A percentile compares a stretch with the other conserved stretches of the same genome.
Evolutionary conservation across 2,797 vertebrate genomes (phyloP).

Genomic region (Brachyalestes nurse): DNA sequence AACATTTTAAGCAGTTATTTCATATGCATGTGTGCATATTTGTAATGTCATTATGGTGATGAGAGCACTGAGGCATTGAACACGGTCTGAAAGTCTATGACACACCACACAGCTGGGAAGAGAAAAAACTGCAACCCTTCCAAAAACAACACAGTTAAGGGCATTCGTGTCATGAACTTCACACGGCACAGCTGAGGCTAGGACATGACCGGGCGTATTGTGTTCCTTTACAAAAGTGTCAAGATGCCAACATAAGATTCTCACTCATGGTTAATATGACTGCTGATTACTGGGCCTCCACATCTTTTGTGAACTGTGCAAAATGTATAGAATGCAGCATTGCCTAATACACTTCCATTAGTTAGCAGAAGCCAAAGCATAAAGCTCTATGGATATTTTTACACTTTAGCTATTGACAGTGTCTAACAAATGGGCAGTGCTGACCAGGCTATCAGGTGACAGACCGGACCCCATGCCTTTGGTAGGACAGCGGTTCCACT

Average conservation of each 20-base stretch:
- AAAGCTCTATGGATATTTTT: background rate
- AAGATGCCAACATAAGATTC: too few relatives aligned
- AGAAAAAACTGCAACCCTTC: background rate
- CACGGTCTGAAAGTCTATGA: background rate
- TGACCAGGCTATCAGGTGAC: constrained; percentile 3
- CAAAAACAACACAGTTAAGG: background rate
- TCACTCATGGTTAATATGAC: background rate
- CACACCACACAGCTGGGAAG: background rate
- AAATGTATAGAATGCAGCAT: too few relatives aligned
- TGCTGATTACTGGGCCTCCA: background rate
- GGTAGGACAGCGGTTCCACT: background rate
- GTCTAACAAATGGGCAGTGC: background rate
- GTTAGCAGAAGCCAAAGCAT: too few relatives aligned
- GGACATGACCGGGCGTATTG: background rate
- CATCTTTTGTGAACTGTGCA: background rate
- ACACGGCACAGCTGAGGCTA: background rate
- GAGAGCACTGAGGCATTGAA: too few relatives aligned
- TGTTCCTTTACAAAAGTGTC: background rate
- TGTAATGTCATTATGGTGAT: too few relatives aligned
- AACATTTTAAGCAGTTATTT: background rate
- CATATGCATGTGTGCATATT: background rate
- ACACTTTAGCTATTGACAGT: constrained; percentile 13
- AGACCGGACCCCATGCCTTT: background rate
- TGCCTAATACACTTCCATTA: too few relatives aligned
- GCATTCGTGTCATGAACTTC: background rate